Evolutionary conservation across 2,888 invertebrate species (phyloP).

Genomic region (Erebia ligea): DNA sequence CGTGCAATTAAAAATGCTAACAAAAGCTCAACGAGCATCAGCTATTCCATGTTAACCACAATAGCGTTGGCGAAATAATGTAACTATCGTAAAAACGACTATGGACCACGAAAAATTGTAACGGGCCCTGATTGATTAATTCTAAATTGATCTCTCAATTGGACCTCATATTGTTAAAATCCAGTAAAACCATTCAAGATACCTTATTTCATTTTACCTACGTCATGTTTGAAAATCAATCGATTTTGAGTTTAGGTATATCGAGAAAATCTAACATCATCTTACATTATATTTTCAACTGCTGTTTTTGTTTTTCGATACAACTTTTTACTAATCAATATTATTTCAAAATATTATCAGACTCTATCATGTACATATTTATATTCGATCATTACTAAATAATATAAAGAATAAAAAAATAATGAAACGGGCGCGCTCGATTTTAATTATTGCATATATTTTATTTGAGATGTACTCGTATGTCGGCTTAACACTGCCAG

Average conservation of each 20-base stretch:
- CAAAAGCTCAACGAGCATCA: not conserved
- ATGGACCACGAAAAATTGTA: not conserved
- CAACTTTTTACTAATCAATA: no score
- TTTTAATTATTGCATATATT: no score
- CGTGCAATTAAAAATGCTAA: not conserved
- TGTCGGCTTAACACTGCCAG: slow-evolving; percentile 17
- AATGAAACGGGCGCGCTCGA: no score
- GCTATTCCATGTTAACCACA: not conserved
- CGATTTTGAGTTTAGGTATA: not conserved
- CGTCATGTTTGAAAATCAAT: not conserved
- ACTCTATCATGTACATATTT: no score
- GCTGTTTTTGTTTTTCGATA: no score
- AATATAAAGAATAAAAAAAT: no score
- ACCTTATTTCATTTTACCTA: no score
- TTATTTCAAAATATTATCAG: no score
- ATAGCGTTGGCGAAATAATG: not conserved
- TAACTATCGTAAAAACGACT: not conserved
- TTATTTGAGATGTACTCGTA: not conserved
- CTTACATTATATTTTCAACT: no score
- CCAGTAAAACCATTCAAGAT: no score
- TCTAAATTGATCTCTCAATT: not conserved
- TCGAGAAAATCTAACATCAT: not conserved
- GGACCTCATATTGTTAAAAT: no score
- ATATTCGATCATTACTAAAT: no score
- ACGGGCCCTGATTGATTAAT: not conserved